Evolutionary conservation across 2,113 vertebrate genomes (phyloP), one percentile per base, ranked within the genome.

Genomic region (Seriola aureovittata): DNA sequence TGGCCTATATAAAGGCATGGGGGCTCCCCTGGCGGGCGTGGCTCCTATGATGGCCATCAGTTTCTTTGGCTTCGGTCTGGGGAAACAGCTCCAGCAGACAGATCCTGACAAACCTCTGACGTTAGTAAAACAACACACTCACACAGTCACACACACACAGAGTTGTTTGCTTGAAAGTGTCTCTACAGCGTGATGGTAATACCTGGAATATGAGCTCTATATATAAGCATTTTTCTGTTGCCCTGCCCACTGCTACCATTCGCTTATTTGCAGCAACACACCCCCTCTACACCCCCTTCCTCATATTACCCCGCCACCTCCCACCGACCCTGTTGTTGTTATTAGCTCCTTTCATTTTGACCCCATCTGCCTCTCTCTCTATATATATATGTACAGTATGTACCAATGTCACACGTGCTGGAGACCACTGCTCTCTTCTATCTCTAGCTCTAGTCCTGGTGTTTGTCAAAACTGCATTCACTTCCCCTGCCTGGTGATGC

Each of bases 31-130:
- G 80, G 92, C 92, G 0, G 93, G 94, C 1, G 92, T 94, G 19
- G 94, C 95, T 50, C 95, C 95, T 0, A 95, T 96, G 93, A 96
- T 95, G 94, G 95, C 95, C 48, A 89, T 96, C 88, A 93, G 94
- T 36, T 96, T 96, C 90, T 95, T 96, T n/a, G 95, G 95, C 25
- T 96, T 95, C 38, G 95, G 94, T 40, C 64, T 96, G 21, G 95
- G 95, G 13, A 96, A 96, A 81, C 94, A 94, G 80, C 89, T 96
- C 7, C 94, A 95, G 69, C 95, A 96, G 89, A 80, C 80, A 0
- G 90, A 94, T 40, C 82, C 89, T 7, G 44, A 64, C 14, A 80
- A 85, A 32, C 83, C 88, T 0, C 90, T 93, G 7, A 95, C 85
- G 94, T 95, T 3, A 93, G 94, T 89, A 55, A 60, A 50, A 5